phyloP scores from a whole-genome alignment of 2,888 invertebrate species.

The Caenorhabditis panamensis region DNA sequence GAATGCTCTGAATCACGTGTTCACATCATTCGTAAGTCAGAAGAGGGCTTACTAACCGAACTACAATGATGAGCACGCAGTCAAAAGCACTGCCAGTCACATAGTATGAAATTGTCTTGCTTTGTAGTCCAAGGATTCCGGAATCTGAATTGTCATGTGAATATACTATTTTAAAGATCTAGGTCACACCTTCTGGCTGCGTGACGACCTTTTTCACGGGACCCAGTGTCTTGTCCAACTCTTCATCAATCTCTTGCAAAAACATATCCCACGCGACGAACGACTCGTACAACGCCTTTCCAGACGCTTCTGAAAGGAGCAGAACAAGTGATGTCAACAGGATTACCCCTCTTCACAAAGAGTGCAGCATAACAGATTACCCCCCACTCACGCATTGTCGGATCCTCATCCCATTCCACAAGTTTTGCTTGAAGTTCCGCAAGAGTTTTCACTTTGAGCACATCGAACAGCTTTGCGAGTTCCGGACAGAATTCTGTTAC shows the following conservation, averaged over 20 bases:
- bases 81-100: conserved; percentile 66
- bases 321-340: background rate
- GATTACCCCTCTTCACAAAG: background rate
- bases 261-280: conserved; percentile 55
- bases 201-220: conserved; percentile 36
- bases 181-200: conserved; percentile 42
- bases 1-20: conserved; percentile 61
- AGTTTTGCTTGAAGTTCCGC: conserved; percentile 54
- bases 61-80: conserved; percentile 66
- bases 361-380: background rate
- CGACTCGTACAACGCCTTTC: conserved; percentile 46
- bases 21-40: background rate
- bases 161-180: too few relatives aligned
- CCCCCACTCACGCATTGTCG: conserved; percentile 52
- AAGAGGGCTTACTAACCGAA: conserved; percentile 48
- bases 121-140: conserved; percentile 63
- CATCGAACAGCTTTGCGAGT: conserved; percentile 64
- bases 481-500: conserved; percentile 67
- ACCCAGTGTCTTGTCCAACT: conserved; percentile 57
- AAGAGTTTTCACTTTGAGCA: conserved; percentile 58
- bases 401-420: conserved; percentile 57
- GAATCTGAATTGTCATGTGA: conserved; percentile 51
- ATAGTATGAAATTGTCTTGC: conserved; percentile 68
- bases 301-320: conserved; percentile 50
- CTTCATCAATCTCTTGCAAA: conserved; percentile 58